Evolutionary conservation across 2,888 invertebrate genomes (phyloP).

Genomic region (Caradrina clavipalpis): DNA sequence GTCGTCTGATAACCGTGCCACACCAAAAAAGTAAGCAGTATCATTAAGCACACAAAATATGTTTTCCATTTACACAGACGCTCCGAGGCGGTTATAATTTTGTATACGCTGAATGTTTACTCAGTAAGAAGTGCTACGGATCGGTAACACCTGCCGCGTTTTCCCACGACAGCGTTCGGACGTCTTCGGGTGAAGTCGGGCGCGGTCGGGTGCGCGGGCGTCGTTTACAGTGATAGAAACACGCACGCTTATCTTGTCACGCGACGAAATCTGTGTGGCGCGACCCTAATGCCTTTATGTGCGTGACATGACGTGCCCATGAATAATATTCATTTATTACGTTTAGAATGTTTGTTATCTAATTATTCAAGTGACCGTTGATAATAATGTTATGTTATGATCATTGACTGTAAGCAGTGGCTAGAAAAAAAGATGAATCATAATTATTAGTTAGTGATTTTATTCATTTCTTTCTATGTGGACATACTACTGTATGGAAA

Average conservation of each 20-base stretch:
- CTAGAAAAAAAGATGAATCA: conserved; percentile 1
- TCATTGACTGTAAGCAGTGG: conserved; percentile 8
- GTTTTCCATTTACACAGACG: conserved; percentile 90
- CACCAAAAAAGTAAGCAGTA: conserved; percentile 89
- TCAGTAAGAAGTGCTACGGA: conserved; percentile 90
- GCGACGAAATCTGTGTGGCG: conserved; percentile 77
- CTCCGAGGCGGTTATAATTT: conserved; percentile 90
- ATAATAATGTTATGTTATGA: conserved; percentile 36
- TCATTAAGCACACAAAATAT: conserved; percentile 91
- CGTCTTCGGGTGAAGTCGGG: conserved; percentile 79
- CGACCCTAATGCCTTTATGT: conserved; percentile 73
- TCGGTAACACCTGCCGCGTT: conserved; percentile 90
- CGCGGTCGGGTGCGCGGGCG: conserved; percentile 76
- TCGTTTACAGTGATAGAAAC: conserved; percentile 71
- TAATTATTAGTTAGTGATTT: neutral
- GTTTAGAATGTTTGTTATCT: conserved; percentile 51
- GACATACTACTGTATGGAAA: neutral
- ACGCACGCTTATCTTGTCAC: conserved; percentile 72
- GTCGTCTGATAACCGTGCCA: conserved; percentile 84
- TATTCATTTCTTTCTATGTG: neutral
- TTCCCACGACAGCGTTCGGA: conserved; percentile 88
- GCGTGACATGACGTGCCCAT: conserved; percentile 68
- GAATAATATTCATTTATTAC: conserved; percentile 63
- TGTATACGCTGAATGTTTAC: conserved; percentile 90
- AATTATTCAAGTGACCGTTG: conserved; percentile 45